A percentile compares a stretch with the other conserved stretches of the same genome.
Conservation (phyloP, 2,797 vertebrate species). For the Phrynocephalus forsythii region DNA sequence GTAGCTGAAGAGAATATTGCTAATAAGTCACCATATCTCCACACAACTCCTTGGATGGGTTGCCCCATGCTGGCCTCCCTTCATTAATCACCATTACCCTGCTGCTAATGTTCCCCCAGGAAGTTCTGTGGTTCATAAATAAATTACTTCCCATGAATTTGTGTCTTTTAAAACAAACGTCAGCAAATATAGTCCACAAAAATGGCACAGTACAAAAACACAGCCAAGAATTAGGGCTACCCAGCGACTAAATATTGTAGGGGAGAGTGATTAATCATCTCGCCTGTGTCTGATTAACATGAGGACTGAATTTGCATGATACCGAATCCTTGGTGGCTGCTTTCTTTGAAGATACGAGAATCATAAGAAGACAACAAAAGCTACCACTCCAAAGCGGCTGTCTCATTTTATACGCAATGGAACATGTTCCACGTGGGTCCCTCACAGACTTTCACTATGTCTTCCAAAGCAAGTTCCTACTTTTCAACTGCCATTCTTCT, state of each 20-base stretch:
- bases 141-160: conserved; percentile 37
- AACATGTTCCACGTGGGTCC: not conserved
- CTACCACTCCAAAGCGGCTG: not conserved
- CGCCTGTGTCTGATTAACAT: not conserved
- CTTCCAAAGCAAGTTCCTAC: not conserved
- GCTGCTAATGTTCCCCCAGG: conserved; percentile 40
- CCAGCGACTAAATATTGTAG: not conserved
- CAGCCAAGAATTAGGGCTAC: not conserved
- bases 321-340: not conserved
- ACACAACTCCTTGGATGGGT: not conserved
- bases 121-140: conserved; percentile 48
- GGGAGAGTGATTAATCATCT: conserved; percentile 4
- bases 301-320: not conserved
- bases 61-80: conserved; percentile 49
- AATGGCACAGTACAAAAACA: conserved; percentile 26
- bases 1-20: conserved; percentile 29
- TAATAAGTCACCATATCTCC: conserved; percentile 20
- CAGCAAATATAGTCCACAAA: conserved; percentile 29
- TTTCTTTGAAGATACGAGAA: not conserved
- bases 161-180: conserved; percentile 37
- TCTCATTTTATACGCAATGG: not conserved
- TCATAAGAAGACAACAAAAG: not conserved
- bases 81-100: conserved; percentile 40
- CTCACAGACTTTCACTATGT: not conserved
- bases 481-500: not conserved